A percentile compares a stretch with the other conserved stretches of the same genome.
phyloP scores from a whole-genome alignment of 2,888 invertebrate genomes.

The Invenusta paracnida region DNA sequence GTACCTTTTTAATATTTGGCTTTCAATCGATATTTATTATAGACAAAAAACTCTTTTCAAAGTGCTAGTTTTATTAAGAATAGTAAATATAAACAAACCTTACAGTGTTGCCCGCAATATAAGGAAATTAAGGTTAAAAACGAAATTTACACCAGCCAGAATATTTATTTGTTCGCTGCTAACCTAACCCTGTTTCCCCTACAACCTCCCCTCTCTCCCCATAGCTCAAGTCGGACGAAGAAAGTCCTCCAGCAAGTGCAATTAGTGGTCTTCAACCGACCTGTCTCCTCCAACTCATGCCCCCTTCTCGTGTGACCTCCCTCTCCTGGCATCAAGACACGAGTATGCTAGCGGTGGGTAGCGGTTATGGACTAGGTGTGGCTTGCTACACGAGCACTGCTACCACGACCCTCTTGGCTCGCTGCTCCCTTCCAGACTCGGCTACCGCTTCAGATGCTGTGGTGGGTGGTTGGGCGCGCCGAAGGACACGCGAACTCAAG shows the following conservation, averaged over 20 bases:
- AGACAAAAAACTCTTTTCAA: too few relatives aligned
- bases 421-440: not conserved
- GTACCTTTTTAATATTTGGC: too few relatives aligned
- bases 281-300: not conserved
- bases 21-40: too few relatives aligned
- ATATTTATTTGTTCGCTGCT: not conserved
- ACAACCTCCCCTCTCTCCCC: not conserved
- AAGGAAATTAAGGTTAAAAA: too few relatives aligned
- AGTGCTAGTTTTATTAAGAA: too few relatives aligned
- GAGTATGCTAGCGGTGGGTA: not conserved
- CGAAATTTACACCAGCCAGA: too few relatives aligned
- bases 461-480: slow-evolving; percentile 38
- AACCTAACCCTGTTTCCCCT: not conserved
- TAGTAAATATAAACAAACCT: too few relatives aligned
- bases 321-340: not conserved
- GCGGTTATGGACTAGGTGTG: not conserved
- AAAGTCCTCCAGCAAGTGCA: too few relatives aligned
- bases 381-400: too few relatives aligned
- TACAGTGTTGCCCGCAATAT: too few relatives aligned
- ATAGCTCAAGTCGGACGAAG: too few relatives aligned
- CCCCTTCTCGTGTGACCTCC: not conserved
- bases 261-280: not conserved
- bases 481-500: slow-evolving; percentile 37
- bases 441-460: not conserved
- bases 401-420: not conserved